Evolutionary conservation across 2,888 invertebrate species (phyloP).

Genomic region (Lasioglossum vierecki): DNA sequence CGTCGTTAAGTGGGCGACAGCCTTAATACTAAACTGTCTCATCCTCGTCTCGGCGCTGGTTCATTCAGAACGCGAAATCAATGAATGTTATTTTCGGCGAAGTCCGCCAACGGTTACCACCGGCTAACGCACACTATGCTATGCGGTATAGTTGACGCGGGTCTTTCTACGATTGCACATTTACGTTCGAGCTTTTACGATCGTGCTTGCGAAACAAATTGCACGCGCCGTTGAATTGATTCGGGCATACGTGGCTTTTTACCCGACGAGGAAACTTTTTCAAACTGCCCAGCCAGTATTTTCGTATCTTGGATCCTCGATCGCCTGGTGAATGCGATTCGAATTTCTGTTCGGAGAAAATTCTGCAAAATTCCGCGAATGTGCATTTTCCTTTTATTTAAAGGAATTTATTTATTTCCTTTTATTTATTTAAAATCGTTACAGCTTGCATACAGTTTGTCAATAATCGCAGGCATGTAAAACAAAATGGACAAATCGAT

Average conservation of each 20-base stretch:
- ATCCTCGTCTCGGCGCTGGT: constrained; percentile 58
- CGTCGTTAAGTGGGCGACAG: not conserved
- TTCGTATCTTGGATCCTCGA: not conserved
- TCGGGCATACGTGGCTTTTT: not conserved
- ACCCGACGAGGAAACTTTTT: not conserved
- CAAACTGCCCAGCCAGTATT: not conserved
- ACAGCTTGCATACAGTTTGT: no score
- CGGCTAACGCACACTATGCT: constrained; percentile 33
- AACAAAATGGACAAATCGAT: not conserved
- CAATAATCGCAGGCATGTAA: not conserved
- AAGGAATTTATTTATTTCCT: no score
- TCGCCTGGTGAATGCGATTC: not conserved
- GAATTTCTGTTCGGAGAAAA: not conserved
- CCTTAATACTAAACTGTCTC: constrained; percentile 62
- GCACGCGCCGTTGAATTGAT: constrained; percentile 3
- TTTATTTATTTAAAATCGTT: no score
- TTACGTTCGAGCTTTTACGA: not conserved
- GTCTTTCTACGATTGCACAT: not conserved
- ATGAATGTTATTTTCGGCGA: constrained; percentile 77
- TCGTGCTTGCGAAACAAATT: constrained; percentile 8
- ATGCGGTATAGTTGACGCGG: not conserved
- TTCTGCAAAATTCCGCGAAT: not conserved
- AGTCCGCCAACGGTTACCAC: constrained; percentile 48
- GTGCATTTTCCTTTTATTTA: not conserved
- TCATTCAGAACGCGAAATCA: constrained; percentile 74